phyloP scores from a whole-genome alignment of 2,888 invertebrate species.

The Unio pictorum region DNA sequence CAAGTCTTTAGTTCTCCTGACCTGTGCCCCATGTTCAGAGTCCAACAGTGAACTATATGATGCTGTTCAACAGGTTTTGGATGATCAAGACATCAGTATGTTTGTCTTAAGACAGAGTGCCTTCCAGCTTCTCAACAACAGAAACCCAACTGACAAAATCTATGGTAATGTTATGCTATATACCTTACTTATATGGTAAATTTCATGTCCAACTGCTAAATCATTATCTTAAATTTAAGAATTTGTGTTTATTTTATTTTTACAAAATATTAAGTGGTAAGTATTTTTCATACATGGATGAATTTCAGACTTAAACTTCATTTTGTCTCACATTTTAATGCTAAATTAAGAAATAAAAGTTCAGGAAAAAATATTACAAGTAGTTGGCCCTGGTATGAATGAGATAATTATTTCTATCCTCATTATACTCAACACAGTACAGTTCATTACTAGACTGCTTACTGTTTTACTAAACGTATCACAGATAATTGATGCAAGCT shows the following conservation, averaged over 20 bases:
- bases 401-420: too few relatives aligned
- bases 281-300: too few relatives aligned
- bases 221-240: slow-evolving; percentile 71
- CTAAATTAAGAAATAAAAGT: too few relatives aligned
- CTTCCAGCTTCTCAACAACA: slow-evolving; percentile 43
- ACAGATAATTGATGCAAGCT: too few relatives aligned
- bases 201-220: neutral
- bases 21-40: slow-evolving; percentile 77
- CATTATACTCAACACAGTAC: too few relatives aligned
- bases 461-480: too few relatives aligned
- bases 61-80: slow-evolving; percentile 22
- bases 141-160: slow-evolving; percentile 77
- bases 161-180: slow-evolving; percentile 73
- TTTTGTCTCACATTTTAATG: too few relatives aligned
- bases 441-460: too few relatives aligned
- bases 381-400: too few relatives aligned
- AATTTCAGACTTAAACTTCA: too few relatives aligned
- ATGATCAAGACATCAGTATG: slow-evolving; percentile 45
- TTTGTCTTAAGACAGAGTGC: slow-evolving; percentile 53
- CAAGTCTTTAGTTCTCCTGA: slow-evolving; percentile 84
- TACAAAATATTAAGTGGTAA: neutral
- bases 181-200: neutral
- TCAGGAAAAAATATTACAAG: too few relatives aligned
- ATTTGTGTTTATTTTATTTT: neutral
- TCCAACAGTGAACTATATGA: slow-evolving; percentile 58